A percentile compares a stretch with the other conserved stretches of the same genome.
These are phyloP conservation scores for Pangasius mekongensis DNA, from an alignment of 2,797 vertebrate species.

Conservation along the genomic window DNA sequence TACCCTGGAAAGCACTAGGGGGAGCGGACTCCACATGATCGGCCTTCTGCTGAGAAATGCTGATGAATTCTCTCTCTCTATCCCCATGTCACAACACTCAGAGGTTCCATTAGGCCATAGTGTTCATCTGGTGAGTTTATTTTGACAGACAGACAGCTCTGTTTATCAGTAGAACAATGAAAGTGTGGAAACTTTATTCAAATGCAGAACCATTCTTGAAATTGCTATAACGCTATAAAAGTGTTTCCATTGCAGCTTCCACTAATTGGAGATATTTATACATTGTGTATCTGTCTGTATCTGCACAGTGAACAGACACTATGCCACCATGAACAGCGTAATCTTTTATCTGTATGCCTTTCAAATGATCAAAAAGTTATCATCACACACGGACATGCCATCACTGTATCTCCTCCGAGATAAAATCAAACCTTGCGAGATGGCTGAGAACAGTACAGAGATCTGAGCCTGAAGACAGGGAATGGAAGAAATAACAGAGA, in stretches of 20 bases:
- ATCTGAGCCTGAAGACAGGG: neutral
- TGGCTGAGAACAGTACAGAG: neutral
- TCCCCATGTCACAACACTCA: neutral
- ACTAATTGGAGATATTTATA: neutral
- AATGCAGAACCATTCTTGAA: neutral
- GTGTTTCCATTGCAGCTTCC: neutral
- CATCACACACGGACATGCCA: neutral
- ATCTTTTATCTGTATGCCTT: conserved; percentile 13
- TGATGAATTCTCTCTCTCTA: neutral
- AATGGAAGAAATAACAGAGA: conserved; percentile 9
- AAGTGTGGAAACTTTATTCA: conserved; percentile 9
- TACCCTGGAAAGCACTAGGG: conserved; percentile 65
- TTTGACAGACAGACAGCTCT: conserved; percentile 12
- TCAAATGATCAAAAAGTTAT: conserved; percentile 18
- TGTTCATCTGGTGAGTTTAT: conserved; percentile 24
- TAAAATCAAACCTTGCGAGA: conserved; percentile 56
- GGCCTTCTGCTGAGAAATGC: neutral
- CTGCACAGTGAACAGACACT: neutral
- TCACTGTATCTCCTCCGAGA: conserved; percentile 15
- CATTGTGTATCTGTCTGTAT: neutral
- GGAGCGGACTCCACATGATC: conserved; percentile 74
- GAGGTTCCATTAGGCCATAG: too few species aligned
- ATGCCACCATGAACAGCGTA: neutral
- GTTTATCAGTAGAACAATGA: neutral
- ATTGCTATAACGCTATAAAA: neutral